Conservation (phyloP, 2,797 vertebrate species). For the Geotrypetes seraphini region DNA sequence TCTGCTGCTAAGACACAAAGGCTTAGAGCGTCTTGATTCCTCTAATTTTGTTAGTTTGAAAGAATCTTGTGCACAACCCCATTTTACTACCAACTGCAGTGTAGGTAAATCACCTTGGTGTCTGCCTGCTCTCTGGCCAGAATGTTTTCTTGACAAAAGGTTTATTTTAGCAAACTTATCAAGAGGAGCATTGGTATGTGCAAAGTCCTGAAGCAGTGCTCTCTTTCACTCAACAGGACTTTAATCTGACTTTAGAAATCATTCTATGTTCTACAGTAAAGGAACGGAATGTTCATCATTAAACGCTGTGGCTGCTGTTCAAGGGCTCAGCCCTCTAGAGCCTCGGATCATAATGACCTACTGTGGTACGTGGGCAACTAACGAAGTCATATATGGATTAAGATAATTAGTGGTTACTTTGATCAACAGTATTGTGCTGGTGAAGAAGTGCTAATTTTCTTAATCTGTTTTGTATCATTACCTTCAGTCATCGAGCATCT, state of each 20-base stretch:
- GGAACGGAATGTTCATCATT: constrained; percentile 6
- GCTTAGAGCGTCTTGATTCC: constrained; percentile 53
- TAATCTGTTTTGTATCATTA: too few relatives aligned
- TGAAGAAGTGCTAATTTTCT: too few relatives aligned
- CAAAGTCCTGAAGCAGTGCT: constrained; percentile 17
- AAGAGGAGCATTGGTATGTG: constrained; percentile 28
- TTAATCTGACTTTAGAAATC: constrained; percentile 11
- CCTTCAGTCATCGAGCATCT: too few relatives aligned
- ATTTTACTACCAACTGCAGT: constrained; percentile 22
- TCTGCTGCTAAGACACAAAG: constrained; percentile 55
- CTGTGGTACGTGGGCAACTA: too few relatives aligned
- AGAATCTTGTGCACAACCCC: constrained; percentile 40
- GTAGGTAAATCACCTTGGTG: constrained; percentile 32
- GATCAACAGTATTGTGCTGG: not conserved
- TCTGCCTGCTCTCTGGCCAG: constrained; percentile 18
- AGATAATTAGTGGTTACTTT: not conserved
- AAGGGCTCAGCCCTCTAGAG: constrained; percentile 21
- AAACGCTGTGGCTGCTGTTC: constrained; percentile 7
- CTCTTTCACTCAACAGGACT: constrained; percentile 10
- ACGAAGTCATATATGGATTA: constrained; percentile 13
- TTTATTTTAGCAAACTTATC: constrained; percentile 40
- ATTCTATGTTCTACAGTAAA: constrained; percentile 10
- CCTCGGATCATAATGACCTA: constrained; percentile 14
- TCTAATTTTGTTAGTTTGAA: constrained; percentile 52
- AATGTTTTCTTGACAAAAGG: constrained; percentile 37